Base-by-base conservation (phyloP, 2,113 vertebrate species). In the Meles meles region DNA sequence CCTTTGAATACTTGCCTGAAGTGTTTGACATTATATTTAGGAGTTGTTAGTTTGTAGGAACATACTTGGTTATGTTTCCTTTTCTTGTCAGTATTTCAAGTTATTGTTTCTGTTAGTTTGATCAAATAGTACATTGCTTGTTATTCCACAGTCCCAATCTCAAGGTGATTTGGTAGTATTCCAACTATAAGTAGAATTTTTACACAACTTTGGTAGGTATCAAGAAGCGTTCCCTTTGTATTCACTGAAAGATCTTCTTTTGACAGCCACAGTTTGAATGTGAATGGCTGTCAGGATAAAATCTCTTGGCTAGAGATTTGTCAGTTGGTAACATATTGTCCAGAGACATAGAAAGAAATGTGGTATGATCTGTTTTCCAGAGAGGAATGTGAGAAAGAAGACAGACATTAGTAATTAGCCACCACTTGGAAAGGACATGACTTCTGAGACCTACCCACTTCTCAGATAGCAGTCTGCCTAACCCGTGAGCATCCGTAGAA, bases 231-330 rank as follows among this genome's bases (percentile, higher is more conserved):
- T 90, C 39, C 59, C 20, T 69, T 90, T 57, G 4, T 72, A 25
- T 61, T 76, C 3, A 39, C 55, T 49, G 47, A 77, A 88, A 83
- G 21, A 55, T n/a, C 42, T 85, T 63, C 29, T 87, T 92, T 74
- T 79, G 39, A 90, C 34, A 93, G 17, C 42, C 57, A 77, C 49
- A 55, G 15, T 96, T 97, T 39, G 49, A 90, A 42, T 6, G 1
- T 59, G 21, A 96, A 69, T 77, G 72, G 61, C 89, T 92, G 2
- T 92, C n/a, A 65, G 88, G 71, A 96, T 94, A 61, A 88, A 89
- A 85, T 96, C 83, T 79, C 72, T n/a, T 89, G 83, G 52, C 31
- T 91, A 84, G 80, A 67, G 47, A 44, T 88, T 90, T 93, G 21
- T 94, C 29, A n/a, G 31, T 65, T 93, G 49, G 52, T 81, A 42